These are phyloP conservation scores for Syrmaticus mikado DNA, from an alignment of 2,113 vertebrate genomes.

Conservation along the genomic window DNA sequence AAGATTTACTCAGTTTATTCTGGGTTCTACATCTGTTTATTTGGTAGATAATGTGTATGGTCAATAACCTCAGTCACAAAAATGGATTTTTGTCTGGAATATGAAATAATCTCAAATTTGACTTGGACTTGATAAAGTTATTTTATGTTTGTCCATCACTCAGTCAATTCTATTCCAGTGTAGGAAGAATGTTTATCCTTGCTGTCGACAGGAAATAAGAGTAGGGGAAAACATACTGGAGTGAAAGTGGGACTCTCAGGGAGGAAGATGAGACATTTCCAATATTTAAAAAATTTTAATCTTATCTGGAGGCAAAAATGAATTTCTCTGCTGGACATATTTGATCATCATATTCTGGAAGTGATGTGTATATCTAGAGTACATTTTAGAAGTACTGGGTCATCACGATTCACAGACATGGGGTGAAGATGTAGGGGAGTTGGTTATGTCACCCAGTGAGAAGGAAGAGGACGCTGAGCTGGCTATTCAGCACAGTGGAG, in stretches of 20 bases:
- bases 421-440: background rate
- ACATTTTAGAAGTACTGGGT: background rate
- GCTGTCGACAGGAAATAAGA: background rate
- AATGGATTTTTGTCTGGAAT: slow-evolving; percentile 16
- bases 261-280: background rate
- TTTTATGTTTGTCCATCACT: background rate
- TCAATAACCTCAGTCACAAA: slow-evolving; percentile 50
- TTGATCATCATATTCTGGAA: background rate
- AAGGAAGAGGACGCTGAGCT: background rate
- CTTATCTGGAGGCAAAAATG: background rate
- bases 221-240: background rate
- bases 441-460: background rate
- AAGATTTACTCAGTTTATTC: slow-evolving; percentile 50
- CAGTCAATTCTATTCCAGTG: background rate
- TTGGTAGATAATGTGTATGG: background rate
- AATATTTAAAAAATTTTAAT: background rate
- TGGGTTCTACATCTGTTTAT: slow-evolving; percentile 32
- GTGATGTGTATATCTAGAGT: background rate
- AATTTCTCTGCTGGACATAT: background rate
- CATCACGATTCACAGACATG: background rate
- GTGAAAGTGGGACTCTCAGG: background rate
- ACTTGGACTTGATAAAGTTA: background rate
- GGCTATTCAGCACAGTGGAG: background rate
- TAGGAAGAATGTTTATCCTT: background rate
- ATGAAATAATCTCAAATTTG: slow-evolving; percentile 24